These are phyloP conservation scores for Lycopodina hypogea DNA, from an alignment of 37 sponge, comb jelly and placozoan species.

Conservation along the genomic window DNA sequence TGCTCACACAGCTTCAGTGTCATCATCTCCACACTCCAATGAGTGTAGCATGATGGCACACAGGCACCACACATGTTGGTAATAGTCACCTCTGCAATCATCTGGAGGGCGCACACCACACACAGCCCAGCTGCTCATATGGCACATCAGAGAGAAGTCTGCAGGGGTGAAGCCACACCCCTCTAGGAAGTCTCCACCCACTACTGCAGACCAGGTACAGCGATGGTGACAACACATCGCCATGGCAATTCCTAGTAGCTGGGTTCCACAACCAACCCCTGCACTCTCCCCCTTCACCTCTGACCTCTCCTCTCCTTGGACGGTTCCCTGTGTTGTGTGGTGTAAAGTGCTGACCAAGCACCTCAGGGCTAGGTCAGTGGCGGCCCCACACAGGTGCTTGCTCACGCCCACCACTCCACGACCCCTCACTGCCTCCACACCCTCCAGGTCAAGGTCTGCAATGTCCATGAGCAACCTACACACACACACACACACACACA, in stretches of 20 bases:
- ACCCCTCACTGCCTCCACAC: neutral
- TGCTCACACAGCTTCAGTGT: no score
- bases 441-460: slow-evolving; percentile 56
- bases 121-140: slow-evolving; percentile 89
- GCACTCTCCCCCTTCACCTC: neutral
- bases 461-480: slow-evolving; percentile 76
- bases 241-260: slow-evolving; percentile 55
- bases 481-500: neutral
- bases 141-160: slow-evolving; percentile 70
- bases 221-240: slow-evolving; percentile 93
- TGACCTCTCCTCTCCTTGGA: neutral
- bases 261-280: neutral
- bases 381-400: slow-evolving; percentile 93
- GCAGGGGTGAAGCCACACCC: slow-evolving; percentile 57
- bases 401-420: slow-evolving; percentile 52
- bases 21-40: neutral
- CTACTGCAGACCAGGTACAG: slow-evolving; percentile 71
- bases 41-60: no score
- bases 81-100: neutral
- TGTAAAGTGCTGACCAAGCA: slow-evolving; percentile 25
- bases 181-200: slow-evolving; percentile 53
- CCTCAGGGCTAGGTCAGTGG: slow-evolving; percentile 68
- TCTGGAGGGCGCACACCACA: slow-evolving; percentile 62
- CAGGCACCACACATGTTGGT: no score
- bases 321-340: neutral